Conservation (phyloP, 2,888 invertebrate species). For the Sarcophaga subvicina region DNA sequence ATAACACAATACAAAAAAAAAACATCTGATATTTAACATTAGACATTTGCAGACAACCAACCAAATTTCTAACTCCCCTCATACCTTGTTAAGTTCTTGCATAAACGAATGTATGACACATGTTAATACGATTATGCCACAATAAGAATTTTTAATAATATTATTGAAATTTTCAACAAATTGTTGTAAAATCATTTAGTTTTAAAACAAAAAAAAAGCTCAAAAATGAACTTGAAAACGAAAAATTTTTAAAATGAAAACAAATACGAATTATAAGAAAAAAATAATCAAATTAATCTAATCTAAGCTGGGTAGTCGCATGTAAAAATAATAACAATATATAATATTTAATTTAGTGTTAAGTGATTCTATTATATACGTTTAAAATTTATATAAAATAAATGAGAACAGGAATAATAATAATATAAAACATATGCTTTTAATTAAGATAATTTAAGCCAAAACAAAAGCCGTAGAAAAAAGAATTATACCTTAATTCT, state of each 20-base stretch:
- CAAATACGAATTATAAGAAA: constrained; percentile 68
- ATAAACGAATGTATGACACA: neutral
- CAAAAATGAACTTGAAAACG: constrained; percentile 65
- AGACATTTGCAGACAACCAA: too few relatives aligned
- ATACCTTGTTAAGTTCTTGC: neutral
- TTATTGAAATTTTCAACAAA: constrained; percentile 75
- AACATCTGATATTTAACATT: too few relatives aligned
- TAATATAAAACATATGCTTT: neutral
- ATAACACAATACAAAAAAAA: neutral
- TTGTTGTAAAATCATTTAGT: constrained; percentile 75
- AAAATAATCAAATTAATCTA: constrained; percentile 74
- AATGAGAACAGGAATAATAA: constrained; percentile 9
- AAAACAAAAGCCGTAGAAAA: constrained; percentile 1
- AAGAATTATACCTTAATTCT: neutral
- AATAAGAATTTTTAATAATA: constrained; percentile 49
- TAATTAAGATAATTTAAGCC: neutral
- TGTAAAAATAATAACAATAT: constrained; percentile 78
- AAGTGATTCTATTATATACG: constrained; percentile 29
- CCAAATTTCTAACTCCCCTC: too few relatives aligned
- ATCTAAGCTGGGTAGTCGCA: constrained; percentile 82
- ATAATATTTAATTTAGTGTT: constrained; percentile 50
- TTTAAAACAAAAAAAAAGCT: constrained; percentile 55
- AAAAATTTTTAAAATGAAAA: constrained; percentile 19
- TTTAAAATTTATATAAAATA: constrained; percentile 35
- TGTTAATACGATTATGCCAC: neutral